Evolutionary conservation across 2,888 invertebrate species (phyloP).

Genomic region (Hypomecis punctinalis): DNA sequence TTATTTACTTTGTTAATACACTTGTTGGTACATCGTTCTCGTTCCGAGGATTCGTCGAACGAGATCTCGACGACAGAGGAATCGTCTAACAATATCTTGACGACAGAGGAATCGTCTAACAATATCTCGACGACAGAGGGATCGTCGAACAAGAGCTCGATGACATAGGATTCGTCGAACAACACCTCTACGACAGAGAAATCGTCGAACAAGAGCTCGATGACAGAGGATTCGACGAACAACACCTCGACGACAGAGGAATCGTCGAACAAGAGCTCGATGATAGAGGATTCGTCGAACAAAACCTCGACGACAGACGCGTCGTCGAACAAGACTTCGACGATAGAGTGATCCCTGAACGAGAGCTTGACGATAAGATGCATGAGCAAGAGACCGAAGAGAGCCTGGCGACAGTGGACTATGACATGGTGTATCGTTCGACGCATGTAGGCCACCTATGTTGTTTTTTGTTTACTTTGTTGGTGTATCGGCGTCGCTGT

Average conservation of each 20-base stretch:
- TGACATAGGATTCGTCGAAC: too few relatives aligned
- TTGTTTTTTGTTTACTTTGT: not conserved
- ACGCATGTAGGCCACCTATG: conserved; percentile 32
- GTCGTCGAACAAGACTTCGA: conserved; percentile 50
- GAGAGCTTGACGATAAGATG: conserved; percentile 54
- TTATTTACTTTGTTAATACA: not conserved
- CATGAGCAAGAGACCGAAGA: conserved; percentile 29
- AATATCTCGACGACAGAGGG: too few relatives aligned
- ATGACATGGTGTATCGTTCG: conserved; percentile 35
- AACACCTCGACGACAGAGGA: too few relatives aligned
- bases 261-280: conserved; percentile 73
- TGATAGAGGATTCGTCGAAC: conserved; percentile 63
- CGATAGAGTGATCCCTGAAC: conserved; percentile 48
- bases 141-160: too few relatives aligned
- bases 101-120: too few relatives aligned
- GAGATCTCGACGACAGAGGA: too few relatives aligned
- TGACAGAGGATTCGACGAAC: too few relatives aligned
- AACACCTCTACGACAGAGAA: too few relatives aligned
- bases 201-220: too few relatives aligned
- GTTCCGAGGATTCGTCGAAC: conserved; percentile 57
- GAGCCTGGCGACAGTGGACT: conserved; percentile 34
- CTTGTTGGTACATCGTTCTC: conserved; percentile 84
- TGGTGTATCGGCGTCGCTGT: too few relatives aligned
- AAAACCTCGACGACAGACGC: conserved; percentile 54
- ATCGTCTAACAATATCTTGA: too few relatives aligned